phyloP scores from a whole-genome alignment of 92 coral and sea anemone genomes.

The Phymanthus crucifer region DNA sequence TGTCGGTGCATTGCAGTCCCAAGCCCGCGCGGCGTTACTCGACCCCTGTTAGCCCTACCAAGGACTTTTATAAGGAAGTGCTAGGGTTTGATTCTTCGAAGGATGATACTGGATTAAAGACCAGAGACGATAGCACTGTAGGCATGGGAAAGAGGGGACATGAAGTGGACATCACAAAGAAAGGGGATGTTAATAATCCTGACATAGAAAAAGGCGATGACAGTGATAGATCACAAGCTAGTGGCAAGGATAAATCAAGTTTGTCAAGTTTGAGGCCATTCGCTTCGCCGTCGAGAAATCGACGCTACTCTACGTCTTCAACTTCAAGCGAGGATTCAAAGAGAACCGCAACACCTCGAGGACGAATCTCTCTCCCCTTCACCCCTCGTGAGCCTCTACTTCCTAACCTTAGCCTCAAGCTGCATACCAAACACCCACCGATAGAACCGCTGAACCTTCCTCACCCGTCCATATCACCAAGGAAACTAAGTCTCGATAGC shows the following conservation, averaged over 20 bases:
- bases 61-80: slow-evolving; percentile 38
- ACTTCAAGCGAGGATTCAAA: slow-evolving; percentile 44
- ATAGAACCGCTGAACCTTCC: slow-evolving; percentile 41
- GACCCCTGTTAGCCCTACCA: slow-evolving; percentile 35
- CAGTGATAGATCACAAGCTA: neutral
- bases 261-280: slow-evolving; percentile 17
- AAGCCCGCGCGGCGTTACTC: slow-evolving; percentile 37
- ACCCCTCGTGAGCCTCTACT: slow-evolving; percentile 42
- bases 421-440: slow-evolving; percentile 38
- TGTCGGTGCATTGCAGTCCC: slow-evolving; percentile 53
- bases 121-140: neutral
- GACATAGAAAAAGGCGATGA: neutral
- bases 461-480: slow-evolving; percentile 19
- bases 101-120: neutral
- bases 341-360: neutral
- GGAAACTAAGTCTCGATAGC: slow-evolving; percentile 27
- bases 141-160: neutral
- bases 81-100: slow-evolving; percentile 19
- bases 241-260: neutral
- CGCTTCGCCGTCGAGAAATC: slow-evolving; percentile 17
- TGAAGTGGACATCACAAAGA: neutral
- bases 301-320: slow-evolving; percentile 34
- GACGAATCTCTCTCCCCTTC: slow-evolving; percentile 15
- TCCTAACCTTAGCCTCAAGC: slow-evolving; percentile 39
- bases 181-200: neutral